phyloP scores from a whole-genome alignment of 2,888 invertebrate species.

The Cheilosia vulpina region DNA sequence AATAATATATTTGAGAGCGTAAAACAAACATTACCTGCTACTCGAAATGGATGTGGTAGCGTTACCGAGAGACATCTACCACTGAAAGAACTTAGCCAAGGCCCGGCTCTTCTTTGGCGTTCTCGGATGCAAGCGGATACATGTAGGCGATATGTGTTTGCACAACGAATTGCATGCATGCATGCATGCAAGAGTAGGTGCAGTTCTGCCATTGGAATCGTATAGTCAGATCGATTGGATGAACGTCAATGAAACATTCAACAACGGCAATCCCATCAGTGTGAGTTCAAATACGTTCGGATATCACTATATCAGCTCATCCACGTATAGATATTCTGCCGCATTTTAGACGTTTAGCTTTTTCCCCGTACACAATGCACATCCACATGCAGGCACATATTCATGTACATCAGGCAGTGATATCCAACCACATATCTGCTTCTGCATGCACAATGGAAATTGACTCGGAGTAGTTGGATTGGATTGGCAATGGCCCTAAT shows the following conservation, averaged over 20 bases:
- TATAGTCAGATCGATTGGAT: conserved; percentile 50
- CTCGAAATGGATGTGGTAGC: conserved; percentile 64
- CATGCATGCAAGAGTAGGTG: conserved; percentile 56
- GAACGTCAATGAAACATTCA: conserved; percentile 65
- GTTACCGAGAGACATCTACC: conserved; percentile 44
- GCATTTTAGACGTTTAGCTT: conserved; percentile 42
- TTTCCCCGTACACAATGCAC: neutral
- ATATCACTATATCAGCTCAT: conserved; percentile 76
- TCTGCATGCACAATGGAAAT: conserved; percentile 51
- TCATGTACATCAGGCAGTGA: conserved; percentile 5
- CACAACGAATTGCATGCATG: conserved; percentile 78
- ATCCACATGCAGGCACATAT: conserved; percentile 9
- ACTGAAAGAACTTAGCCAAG: conserved; percentile 22
- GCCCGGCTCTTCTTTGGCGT: neutral
- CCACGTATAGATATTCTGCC: conserved; percentile 76
- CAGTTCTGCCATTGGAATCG: conserved; percentile 33
- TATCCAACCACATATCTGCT: conserved; percentile 38
- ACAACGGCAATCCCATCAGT: conserved; percentile 65
- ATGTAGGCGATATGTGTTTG: conserved; percentile 76
- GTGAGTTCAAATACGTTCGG: conserved; percentile 71
- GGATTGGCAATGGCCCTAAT: conserved; percentile 25
- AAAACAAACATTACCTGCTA: conserved; percentile 81
- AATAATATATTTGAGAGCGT: conserved; percentile 79
- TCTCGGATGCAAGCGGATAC: conserved; percentile 10
- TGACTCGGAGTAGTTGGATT: conserved; percentile 39